Percentiles rank a stretch among this genome's conserved stretches.
phyloP scores from a whole-genome alignment of 2,888 invertebrate genomes.

The Seira sanloemensis region DNA sequence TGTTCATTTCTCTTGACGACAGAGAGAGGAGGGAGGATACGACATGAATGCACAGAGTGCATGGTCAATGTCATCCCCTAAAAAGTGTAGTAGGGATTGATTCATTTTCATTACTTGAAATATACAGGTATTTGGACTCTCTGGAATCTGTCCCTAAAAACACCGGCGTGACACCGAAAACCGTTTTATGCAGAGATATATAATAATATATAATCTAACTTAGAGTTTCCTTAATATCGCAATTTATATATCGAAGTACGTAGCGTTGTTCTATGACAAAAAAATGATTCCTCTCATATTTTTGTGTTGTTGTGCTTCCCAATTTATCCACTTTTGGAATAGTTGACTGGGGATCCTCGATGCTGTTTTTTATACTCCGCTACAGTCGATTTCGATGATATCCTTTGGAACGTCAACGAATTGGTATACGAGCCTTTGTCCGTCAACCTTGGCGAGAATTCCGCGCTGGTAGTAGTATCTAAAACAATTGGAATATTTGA shows the following conservation, averaged over 20 bases:
- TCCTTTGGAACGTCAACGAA: conserved; percentile 99
- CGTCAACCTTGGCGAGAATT: conserved; percentile 99
- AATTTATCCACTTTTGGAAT: not conserved
- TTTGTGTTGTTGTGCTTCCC: not conserved
- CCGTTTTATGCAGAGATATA: conserved; percentile 2
- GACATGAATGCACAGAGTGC: no score
- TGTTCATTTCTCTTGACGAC: no score
- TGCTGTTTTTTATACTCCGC: conserved; percentile 75
- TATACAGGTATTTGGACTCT: no score
- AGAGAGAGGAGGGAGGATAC: no score
- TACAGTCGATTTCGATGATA: conserved; percentile 97
- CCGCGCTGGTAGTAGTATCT: conserved; percentile 99
- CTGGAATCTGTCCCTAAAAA: conserved; percentile 45
- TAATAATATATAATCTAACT: conserved; percentile 11
- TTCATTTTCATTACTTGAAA: no score
- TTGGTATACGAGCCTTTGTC: conserved; percentile 98
- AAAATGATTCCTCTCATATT: not conserved
- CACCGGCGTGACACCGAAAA: conserved; percentile 3
- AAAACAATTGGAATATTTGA: no score
- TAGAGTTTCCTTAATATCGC: not conserved
- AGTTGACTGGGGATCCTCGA: no score
- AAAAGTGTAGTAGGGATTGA: no score
- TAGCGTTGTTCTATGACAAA: not conserved
- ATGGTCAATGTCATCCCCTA: no score
- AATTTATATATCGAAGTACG: not conserved